These are phyloP conservation scores for Sorex araneus DNA, from an alignment of 2,113 vertebrate species.

Conservation along the genomic window DNA sequence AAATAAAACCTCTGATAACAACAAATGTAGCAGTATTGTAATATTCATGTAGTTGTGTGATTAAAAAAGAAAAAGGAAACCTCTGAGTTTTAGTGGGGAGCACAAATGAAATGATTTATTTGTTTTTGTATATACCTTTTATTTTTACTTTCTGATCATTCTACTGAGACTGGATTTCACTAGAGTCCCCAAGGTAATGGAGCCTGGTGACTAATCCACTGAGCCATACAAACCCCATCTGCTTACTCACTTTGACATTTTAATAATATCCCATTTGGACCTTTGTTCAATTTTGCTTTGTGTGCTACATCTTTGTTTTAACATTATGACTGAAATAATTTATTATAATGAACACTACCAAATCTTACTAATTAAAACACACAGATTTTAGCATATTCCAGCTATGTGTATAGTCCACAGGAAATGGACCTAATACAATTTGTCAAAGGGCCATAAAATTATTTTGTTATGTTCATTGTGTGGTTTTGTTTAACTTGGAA, in stretches of 20 bases:
- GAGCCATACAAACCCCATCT: slow-evolving; percentile 81
- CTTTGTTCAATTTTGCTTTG: slow-evolving; percentile 81
- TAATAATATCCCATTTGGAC: slow-evolving; percentile 84
- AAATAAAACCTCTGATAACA: slow-evolving; percentile 56
- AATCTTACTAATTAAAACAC: slow-evolving; percentile 76
- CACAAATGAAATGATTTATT: slow-evolving; percentile 66
- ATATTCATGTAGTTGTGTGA: slow-evolving; percentile 58
- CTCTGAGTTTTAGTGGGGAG: slow-evolving; percentile 53
- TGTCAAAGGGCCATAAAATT: slow-evolving; percentile 46
- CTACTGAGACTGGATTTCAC: slow-evolving; percentile 77
- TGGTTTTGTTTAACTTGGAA: neutral
- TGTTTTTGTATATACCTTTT: slow-evolving; percentile 64
- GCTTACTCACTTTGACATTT: slow-evolving; percentile 83
- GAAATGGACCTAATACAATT: slow-evolving; percentile 55
- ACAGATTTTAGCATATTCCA: slow-evolving; percentile 38
- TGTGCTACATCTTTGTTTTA: slow-evolving; percentile 80
- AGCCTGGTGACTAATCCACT: slow-evolving; percentile 80
- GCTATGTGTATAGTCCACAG: neutral
- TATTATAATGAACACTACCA: slow-evolving; percentile 78
- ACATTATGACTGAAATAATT: slow-evolving; percentile 78
- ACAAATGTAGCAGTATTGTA: slow-evolving; percentile 60
- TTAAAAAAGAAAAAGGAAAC: slow-evolving; percentile 59
- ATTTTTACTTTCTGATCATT: slow-evolving; percentile 78
- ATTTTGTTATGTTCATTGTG: slow-evolving; percentile 39
- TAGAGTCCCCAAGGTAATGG: slow-evolving; percentile 78